Conservation (phyloP, 64 coral and sea anemone genomes). For the Montipora foliosa region DNA sequence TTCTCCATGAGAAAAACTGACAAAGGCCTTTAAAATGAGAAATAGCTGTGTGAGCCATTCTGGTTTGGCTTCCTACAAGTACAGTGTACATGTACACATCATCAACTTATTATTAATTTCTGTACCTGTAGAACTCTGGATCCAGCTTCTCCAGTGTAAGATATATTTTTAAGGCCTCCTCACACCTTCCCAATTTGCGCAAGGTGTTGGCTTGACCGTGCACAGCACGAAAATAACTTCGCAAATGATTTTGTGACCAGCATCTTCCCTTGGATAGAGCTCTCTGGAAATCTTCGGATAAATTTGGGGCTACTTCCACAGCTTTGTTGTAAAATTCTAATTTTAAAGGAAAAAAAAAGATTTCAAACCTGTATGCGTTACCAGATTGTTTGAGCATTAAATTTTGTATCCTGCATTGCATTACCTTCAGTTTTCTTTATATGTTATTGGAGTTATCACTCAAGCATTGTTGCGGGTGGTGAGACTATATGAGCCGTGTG, state of each 20-base stretch:
- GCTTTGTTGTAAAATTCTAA: slow-evolving; percentile 90
- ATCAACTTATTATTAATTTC: background rate
- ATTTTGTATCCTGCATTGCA: no score
- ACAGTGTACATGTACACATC: background rate
- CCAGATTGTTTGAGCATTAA: no score
- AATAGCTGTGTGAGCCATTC: no score
- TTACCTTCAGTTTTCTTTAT: no score
- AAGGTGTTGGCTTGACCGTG: slow-evolving; percentile 92
- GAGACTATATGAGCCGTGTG: no score
- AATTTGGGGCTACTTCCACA: slow-evolving; percentile 71
- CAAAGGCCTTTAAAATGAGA: no score
- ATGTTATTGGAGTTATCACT: no score
- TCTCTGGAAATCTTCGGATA: slow-evolving; percentile 44
- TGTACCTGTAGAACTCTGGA: slow-evolving; percentile 69
- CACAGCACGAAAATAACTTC: slow-evolving; percentile 90
- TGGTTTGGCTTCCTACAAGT: no score
- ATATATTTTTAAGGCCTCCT: slow-evolving; percentile 81
- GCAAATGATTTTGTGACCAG: slow-evolving; percentile 79
- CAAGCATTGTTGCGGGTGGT: no score
- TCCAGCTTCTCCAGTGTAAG: slow-evolving; percentile 81
- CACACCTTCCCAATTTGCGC: slow-evolving; percentile 77
- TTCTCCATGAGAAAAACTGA: no score
- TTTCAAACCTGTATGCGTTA: no score
- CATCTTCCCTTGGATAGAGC: slow-evolving; percentile 65
- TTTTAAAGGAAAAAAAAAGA: background rate